Conservation (phyloP, 2,113 vertebrate species). For the Tetrao urogallus region DNA sequence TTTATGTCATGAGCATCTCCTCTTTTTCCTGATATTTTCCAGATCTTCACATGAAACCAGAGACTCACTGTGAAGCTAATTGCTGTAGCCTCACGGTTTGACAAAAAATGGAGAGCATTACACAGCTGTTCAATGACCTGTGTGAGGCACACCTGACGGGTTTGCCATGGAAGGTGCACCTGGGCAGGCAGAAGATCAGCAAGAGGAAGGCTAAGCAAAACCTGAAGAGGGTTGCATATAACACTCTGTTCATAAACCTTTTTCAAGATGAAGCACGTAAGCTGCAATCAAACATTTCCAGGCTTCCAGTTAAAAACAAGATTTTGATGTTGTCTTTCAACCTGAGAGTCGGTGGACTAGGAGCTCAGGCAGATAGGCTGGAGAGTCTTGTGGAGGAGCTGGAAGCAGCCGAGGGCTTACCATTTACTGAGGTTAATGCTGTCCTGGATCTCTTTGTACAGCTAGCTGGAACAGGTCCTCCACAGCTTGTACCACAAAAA, state of each 20-base stretch:
- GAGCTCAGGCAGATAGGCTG: slow-evolving; percentile 87
- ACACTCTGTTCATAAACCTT: slow-evolving; percentile 85
- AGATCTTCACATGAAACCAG: background rate
- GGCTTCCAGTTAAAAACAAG: slow-evolving; percentile 88
- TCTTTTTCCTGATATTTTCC: background rate
- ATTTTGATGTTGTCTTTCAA: slow-evolving; percentile 95
- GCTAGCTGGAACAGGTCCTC: slow-evolving; percentile 88
- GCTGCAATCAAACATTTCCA: slow-evolving; percentile 57
- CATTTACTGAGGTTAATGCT: slow-evolving; percentile 78
- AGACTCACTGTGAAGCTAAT: background rate
- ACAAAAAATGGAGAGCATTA: slow-evolving; percentile 85
- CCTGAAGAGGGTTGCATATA: slow-evolving; percentile 86
- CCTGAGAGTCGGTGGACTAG: slow-evolving; percentile 86
- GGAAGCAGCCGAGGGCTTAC: slow-evolving; percentile 58
- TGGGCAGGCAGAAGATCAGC: slow-evolving; percentile 71
- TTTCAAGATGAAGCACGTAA: slow-evolving; percentile 83
- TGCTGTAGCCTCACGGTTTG: background rate
- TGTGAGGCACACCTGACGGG: slow-evolving; percentile 87
- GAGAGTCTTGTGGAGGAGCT: slow-evolving; percentile 87
- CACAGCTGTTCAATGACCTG: slow-evolving; percentile 85
- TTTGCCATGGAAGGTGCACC: slow-evolving; percentile 82
- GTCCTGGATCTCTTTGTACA: slow-evolving; percentile 89
- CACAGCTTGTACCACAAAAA: slow-evolving; percentile 79
- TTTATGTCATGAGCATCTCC: rapidly evolving
- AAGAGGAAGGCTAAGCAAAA: slow-evolving; percentile 77